These are phyloP conservation scores for Therioaphis trifolii DNA, from an alignment of 2,888 invertebrate genomes.

Conservation along the genomic window DNA sequence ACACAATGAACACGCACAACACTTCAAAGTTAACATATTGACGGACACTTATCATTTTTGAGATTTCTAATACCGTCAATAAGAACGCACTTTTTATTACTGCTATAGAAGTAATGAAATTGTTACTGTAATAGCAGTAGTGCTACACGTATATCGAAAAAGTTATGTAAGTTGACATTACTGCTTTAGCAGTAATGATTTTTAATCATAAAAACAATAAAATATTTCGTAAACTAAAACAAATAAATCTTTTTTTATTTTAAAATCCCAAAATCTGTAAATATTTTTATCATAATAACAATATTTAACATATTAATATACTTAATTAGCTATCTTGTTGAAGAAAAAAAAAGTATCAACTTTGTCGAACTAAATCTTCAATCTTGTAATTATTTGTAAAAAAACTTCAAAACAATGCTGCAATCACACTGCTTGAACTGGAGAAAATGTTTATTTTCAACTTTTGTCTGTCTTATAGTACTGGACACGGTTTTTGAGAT, in stretches of 20 bases:
- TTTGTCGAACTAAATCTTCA: no score
- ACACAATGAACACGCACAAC: no score
- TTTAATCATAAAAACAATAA: conserved; percentile 7
- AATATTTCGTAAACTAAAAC: not conserved
- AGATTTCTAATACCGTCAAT: not conserved
- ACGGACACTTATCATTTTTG: not conserved
- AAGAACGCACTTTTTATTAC: not conserved
- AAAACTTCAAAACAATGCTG: conserved; percentile 6
- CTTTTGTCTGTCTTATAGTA: conserved; percentile 20
- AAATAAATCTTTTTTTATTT: no score
- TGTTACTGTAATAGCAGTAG: conserved; percentile 22
- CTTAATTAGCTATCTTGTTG: no score
- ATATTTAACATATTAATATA: no score
- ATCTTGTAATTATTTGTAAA: not conserved
- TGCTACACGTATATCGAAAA: conserved; percentile 24
- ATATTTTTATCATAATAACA: no score
- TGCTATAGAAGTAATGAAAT: not conserved
- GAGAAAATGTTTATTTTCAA: conserved; percentile 22
- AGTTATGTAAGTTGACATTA: not conserved
- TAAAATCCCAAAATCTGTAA: no score
- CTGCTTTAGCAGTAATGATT: conserved; percentile 23
- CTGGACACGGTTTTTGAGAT: conserved; percentile 24
- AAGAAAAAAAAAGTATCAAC: no score
- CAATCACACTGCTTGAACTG: conserved; percentile 11
- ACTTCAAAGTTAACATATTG: not conserved